Evolutionary conservation across 2,888 invertebrate species (phyloP), one percentile per base, ranked within the genome.

Genomic region (Trichogramma dendrolimi): DNA sequence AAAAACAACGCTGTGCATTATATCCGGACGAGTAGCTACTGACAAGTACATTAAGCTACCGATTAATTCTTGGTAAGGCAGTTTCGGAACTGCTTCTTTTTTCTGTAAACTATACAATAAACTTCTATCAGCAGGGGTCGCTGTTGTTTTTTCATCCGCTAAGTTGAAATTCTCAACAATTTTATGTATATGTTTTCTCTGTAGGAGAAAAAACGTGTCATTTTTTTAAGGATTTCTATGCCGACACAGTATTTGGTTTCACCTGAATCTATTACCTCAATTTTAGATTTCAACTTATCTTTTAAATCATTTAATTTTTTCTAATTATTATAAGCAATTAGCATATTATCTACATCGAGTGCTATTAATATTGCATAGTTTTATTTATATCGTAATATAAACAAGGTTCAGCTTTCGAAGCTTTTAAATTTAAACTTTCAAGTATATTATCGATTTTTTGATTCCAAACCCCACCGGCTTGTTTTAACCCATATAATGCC

Each of bases 141-240:
- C 41, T 6, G 7, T 14, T 41, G 11, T 38, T 43, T 58, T 58
- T 38, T 51, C 43, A n/a, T 61, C 55, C 6, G 8, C 42, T 50
- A 64, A 50, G 6, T 48, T 52, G 46, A 59, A 64, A 56, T 56
- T 64, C 8, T 64, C 53, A 43, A 61, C 6, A 5, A 60, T 53
- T 42, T 39, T 55, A 3, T 60, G 14, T 50, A 38, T 53, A 42
- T 60, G 53, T n/a, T 55, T 55, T 38, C 11, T 41, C 27, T 63
- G 60, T 4, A 39, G 11, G 8, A 64, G 51, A 10, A 4, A 38
- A 49, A 64, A 42, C 11, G 10, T 41, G 10, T 50, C 43, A 27
- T 40, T 55, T 46, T 54, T 55, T 50, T 54, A 11, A 51, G n/a
- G n/a, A 52, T 44, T 8, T 60, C 46, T 8, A 65, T 55, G 42